phyloP scores from a whole-genome alignment of 2,888 invertebrate genomes.

The Vandiemenella viatica region DNA sequence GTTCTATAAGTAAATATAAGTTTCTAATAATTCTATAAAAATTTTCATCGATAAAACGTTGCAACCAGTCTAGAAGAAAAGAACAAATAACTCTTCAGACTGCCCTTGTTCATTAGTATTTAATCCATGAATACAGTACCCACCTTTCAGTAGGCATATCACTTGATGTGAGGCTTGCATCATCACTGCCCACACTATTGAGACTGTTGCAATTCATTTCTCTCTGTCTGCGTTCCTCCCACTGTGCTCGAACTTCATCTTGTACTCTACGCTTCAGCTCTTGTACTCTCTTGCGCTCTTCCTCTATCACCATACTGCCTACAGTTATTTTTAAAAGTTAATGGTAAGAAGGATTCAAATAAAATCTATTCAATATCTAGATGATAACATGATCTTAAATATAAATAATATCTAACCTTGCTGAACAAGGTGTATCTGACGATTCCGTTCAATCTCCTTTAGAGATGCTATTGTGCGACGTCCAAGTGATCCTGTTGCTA shows the following conservation, averaged over 20 bases:
- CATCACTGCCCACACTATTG: conserved; percentile 44
- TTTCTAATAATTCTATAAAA: no score
- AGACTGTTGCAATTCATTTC: conserved; percentile 43
- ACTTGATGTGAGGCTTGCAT: conserved; percentile 41
- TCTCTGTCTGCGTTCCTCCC: conserved; percentile 40
- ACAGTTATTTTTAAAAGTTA: conserved; percentile 12
- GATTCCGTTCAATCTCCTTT: conserved; percentile 76
- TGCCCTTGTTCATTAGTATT: background rate
- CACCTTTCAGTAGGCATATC: conserved; percentile 38
- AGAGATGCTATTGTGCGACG: conserved; percentile 71
- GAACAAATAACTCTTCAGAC: no score
- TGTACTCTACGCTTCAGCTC: conserved; percentile 75
- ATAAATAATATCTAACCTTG: conserved; percentile 48
- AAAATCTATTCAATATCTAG: conserved; percentile 6
- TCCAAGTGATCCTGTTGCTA: conserved; percentile 38
- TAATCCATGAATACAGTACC: background rate
- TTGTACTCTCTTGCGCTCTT: conserved; percentile 72
- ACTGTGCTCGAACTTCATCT: conserved; percentile 76
- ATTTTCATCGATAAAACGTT: no score
- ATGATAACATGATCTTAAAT: background rate
- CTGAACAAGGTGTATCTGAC: conserved; percentile 72
- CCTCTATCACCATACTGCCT: conserved; percentile 85
- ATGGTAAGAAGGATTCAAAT: background rate
- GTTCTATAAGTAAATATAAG: no score
- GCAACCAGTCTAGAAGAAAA: no score